These are phyloP conservation scores for Ivindomyrus marchei DNA, from an alignment of 2,113 vertebrate genomes.

Conservation along the genomic window DNA sequence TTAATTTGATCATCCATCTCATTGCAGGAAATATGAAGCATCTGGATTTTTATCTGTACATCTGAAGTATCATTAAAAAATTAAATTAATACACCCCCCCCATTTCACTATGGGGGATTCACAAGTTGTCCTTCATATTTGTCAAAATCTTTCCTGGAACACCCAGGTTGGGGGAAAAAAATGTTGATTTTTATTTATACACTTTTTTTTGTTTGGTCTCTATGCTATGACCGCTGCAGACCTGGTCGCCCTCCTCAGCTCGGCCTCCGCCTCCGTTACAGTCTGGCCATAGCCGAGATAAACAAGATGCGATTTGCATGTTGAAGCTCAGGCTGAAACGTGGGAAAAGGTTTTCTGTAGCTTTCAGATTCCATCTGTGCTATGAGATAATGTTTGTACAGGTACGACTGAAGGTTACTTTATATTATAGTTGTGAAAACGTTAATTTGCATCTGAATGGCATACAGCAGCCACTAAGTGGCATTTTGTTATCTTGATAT, in stretches of 20 bases:
- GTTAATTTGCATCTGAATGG: neutral
- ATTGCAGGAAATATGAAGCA: neutral
- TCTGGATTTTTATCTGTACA: neutral
- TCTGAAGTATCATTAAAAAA: neutral
- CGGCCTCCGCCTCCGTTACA: neutral
- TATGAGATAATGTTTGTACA: neutral
- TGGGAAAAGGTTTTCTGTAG: neutral
- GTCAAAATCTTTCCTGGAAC: neutral
- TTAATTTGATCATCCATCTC: neutral
- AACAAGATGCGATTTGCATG: neutral
- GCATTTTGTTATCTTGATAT: constrained; percentile 7
- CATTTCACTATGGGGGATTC: neutral
- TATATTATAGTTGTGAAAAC: neutral
- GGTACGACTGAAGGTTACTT: constrained; percentile 10
- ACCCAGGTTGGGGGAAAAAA: neutral
- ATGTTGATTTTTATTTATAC: neutral
- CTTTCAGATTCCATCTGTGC: neutral
- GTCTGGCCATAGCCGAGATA: neutral
- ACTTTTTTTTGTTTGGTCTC: neutral
- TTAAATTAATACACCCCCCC: neutral
- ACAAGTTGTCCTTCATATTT: neutral
- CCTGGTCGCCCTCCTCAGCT: neutral
- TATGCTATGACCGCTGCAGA: neutral
- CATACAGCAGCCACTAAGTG: neutral
- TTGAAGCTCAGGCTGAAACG: neutral